These are phyloP conservation scores for Epinephelus malabaricus DNA, from an alignment of 2,797 vertebrate genomes.

Conservation along the genomic window DNA sequence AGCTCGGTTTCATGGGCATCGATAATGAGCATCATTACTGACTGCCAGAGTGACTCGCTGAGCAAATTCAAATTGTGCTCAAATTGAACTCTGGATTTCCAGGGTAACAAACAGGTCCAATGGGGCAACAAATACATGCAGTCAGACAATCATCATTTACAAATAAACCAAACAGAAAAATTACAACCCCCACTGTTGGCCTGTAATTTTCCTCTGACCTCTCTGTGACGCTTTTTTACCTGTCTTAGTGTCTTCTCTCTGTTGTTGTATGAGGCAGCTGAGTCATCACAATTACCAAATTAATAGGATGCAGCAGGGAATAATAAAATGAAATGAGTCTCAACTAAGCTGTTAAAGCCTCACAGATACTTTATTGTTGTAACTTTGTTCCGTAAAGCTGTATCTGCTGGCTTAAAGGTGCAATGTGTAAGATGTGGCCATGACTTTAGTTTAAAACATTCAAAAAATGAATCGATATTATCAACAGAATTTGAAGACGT, in stretches of 20 bases:
- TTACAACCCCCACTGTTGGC: background rate
- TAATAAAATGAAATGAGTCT: background rate
- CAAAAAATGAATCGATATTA: no score
- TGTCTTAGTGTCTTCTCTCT: background rate
- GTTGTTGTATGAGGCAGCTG: background rate
- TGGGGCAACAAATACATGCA: background rate
- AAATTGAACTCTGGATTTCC: no score
- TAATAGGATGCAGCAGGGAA: background rate
- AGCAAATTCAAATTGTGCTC: no score
- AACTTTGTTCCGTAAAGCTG: background rate
- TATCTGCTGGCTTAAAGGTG: no score
- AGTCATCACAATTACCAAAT: background rate
- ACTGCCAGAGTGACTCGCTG: no score
- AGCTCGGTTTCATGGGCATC: no score
- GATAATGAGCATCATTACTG: no score
- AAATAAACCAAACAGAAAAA: background rate
- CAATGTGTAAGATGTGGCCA: no score
- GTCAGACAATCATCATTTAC: background rate
- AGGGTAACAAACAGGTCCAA: background rate
- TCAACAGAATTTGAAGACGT: no score
- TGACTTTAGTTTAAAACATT: no score
- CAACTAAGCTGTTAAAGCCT: background rate
- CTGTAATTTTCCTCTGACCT: background rate
- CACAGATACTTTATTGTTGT: no score
- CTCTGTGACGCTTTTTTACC: background rate